phyloP scores from a whole-genome alignment of 2,113 vertebrate genomes.

The Corythaixoides concolor region DNA sequence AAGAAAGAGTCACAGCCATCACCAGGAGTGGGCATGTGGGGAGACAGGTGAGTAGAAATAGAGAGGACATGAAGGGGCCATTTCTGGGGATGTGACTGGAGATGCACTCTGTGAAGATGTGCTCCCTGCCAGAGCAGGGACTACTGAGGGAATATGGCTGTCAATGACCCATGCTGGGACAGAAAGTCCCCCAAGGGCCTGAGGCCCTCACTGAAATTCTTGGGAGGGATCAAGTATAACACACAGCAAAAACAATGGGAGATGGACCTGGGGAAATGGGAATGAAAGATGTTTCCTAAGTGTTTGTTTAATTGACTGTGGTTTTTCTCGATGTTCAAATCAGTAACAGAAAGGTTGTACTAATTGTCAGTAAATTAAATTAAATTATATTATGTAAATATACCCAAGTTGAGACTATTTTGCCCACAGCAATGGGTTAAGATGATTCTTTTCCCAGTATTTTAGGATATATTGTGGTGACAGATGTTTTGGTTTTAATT shows the following conservation, averaged over 20 bases:
- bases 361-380: background rate
- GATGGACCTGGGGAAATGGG: background rate
- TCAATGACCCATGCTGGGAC: rapidly evolving
- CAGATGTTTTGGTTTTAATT: background rate
- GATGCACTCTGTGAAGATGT: background rate
- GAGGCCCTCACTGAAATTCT: background rate
- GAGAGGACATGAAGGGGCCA: too few relatives aligned
- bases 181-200: rapidly evolving
- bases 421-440: background rate
- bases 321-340: background rate
- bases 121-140: background rate
- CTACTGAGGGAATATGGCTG: background rate
- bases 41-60: background rate
- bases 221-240: background rate
- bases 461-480: background rate
- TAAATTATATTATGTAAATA: background rate
- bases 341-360: background rate
- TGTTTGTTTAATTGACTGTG: background rate
- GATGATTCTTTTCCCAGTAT: background rate
- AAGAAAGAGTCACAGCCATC: rapidly evolving
- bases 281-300: background rate
- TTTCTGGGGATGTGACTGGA: background rate
- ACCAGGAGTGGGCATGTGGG: rapidly evolving
- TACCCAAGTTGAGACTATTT: background rate
- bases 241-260: background rate